phyloP scores from a whole-genome alignment of 1,140 invertebrate genomes.

The Subanguina moxae region DNA sequence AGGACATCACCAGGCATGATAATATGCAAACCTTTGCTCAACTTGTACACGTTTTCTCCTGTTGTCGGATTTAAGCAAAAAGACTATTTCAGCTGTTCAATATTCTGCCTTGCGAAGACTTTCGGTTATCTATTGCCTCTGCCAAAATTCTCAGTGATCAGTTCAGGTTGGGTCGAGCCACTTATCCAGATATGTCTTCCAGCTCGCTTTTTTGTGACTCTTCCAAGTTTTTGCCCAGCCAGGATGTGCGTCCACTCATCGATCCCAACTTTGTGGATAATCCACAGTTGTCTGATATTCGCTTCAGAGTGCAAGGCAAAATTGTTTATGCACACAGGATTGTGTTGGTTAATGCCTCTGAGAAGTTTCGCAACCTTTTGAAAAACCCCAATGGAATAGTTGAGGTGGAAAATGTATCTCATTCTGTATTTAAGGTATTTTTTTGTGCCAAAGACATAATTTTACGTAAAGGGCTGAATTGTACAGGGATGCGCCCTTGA shows the following conservation, averaged over 20 bases:
- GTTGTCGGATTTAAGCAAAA: background rate
- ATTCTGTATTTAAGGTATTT: conserved; percentile 4
- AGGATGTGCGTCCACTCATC: conserved; percentile 5
- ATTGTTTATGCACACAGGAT: conserved; percentile 29
- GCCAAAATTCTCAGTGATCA: background rate
- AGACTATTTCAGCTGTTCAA: background rate
- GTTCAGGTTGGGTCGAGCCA: background rate
- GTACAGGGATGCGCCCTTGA: too few species aligned
- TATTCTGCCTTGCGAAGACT: background rate
- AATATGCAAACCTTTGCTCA: background rate
- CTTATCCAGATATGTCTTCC: background rate
- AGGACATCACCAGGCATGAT: background rate
- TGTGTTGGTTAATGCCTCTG: conserved; percentile 29
- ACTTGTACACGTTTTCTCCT: background rate
- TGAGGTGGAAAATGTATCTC: background rate
- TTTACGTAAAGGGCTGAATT: too few species aligned
- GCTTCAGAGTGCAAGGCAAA: conserved; percentile 14
- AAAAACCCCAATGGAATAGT: conserved; percentile 5
- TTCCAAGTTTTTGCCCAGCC: background rate
- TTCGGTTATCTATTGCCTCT: background rate
- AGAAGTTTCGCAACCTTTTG: conserved; percentile 18
- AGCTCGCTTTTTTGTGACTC: background rate
- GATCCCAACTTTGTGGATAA: conserved; percentile 29
- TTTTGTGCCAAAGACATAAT: too few species aligned
- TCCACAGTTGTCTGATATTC: conserved; percentile 27